Evolutionary conservation across 92 coral and sea anemone genomes (phyloP).

Genomic region (Zoanthus sociatus): DNA sequence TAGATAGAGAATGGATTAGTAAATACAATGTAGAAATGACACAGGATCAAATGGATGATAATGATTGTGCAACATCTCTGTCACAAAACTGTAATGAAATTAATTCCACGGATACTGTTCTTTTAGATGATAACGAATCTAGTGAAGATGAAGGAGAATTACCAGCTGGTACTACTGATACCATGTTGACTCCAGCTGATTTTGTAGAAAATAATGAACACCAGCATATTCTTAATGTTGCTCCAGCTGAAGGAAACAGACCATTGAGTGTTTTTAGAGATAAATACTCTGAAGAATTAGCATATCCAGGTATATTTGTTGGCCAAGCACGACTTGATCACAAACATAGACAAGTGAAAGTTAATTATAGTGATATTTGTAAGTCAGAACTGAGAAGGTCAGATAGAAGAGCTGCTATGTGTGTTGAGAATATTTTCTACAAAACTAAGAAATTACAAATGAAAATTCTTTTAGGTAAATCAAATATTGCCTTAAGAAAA

Average conservation of each 20-base stretch:
- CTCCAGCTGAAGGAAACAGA: conserved; percentile 2
- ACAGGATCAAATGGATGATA: conserved; percentile 37
- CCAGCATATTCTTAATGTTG: background rate
- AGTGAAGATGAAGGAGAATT: background rate
- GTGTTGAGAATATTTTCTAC: conserved; percentile 19
- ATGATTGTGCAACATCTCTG: conserved; percentile 11
- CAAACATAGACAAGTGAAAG: background rate
- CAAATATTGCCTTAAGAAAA: background rate
- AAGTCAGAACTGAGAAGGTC: conserved; percentile 8
- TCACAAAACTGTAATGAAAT: background rate
- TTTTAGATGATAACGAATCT: background rate
- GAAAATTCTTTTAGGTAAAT: conserved; percentile 1
- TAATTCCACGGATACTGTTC: too few species aligned
- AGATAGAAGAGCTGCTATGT: background rate
- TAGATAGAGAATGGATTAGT: conserved; percentile 47
- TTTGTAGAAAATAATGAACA: background rate
- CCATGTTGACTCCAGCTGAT: background rate
- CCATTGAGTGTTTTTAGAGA: background rate
- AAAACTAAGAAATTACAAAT: background rate
- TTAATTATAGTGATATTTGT: background rate
- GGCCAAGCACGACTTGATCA: background rate
- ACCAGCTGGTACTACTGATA: background rate
- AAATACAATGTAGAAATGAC: conserved; percentile 29
- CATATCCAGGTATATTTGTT: background rate
- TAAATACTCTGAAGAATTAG: background rate